Base-by-base conservation (phyloP, 2,797 vertebrate species). In the Hephaestus fuliginosus region DNA sequence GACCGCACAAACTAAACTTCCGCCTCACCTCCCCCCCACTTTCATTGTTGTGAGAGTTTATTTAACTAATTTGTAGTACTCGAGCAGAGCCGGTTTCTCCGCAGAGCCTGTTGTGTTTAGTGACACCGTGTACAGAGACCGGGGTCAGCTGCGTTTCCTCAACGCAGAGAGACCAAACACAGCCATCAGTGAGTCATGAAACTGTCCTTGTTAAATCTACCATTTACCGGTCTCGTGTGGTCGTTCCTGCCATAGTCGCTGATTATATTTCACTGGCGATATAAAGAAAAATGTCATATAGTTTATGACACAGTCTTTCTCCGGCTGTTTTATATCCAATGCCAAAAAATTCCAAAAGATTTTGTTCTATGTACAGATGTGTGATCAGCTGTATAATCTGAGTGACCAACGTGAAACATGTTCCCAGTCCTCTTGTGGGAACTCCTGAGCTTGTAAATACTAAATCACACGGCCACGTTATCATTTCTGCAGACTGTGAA, bases 61-160 rank as follows among this genome's bases (percentile, higher is more conserved):
- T 75, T 81, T 78, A 61, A 79, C 55, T 64, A 55, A 83, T 83
- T 77, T 76, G 41, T 28, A 80, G 62, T 53, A 41, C 48, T 74
- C 33, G 11, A 84, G 70, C 49, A 5, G 69, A 70, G 83, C 28
- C 70, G 12, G 76, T 61, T 62, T 62, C 74, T 81, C 41, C 6
- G 3, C 44, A 14, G 63, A 75, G 85, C 49, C 44, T 67, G 79
- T 77, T 84, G 86, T 92, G 83, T 85, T 89, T 83, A 82, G 72
- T 64, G 71, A 83, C 49, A 63, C 22, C 90, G 84, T 90, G 83
- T 86, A 88, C 84, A 85, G 81, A 88, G 74, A 88, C 76, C 49
- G 70, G 70, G 87, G 89, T 93, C 85, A 78, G 72, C 88, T 93
- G 86, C 5, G 83, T 84, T 90, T 86, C 80, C 76, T 93, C 91